Evolutionary conservation across 30 jellyfish, hydroid and myxozoan species (phyloP).

Genomic region (Mastigias papua): DNA sequence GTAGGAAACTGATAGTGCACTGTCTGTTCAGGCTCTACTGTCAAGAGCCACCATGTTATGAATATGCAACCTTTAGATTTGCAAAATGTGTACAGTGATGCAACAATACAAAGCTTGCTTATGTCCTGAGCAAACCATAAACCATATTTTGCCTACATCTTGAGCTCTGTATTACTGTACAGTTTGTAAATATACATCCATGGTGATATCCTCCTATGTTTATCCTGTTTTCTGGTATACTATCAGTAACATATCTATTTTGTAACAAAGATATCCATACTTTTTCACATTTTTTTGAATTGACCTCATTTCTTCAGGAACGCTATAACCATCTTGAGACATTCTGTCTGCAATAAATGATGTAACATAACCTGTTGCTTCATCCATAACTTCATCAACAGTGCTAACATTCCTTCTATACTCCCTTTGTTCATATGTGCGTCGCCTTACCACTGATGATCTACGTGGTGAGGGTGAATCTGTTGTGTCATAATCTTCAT

Average conservation of each 20-base stretch:
- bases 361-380: slow-evolving; percentile 67
- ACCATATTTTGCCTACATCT: neutral
- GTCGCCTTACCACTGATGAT: slow-evolving; percentile 19
- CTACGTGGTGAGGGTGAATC: slow-evolving; percentile 59
- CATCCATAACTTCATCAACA: slow-evolving; percentile 64
- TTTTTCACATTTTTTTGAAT: slow-evolving; percentile 38
- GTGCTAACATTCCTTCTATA: slow-evolving; percentile 62
- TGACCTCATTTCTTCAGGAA: slow-evolving; percentile 69
- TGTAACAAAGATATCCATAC: slow-evolving; percentile 12
- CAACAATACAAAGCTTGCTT: neutral
- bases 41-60: neutral
- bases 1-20: too few relatives aligned
- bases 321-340: slow-evolving; percentile 71
- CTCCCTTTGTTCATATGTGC: slow-evolving; percentile 33
- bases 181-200: too few relatives aligned
- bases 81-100: neutral
- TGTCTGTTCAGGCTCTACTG: too few relatives aligned
- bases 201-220: too few relatives aligned
- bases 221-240: too few relatives aligned
- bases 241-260: too few relatives aligned
- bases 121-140: neutral
- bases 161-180: neutral
- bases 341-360: slow-evolving; percentile 74
- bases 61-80: neutral
- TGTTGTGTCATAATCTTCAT: slow-evolving; percentile 40